Percentiles rank a stretch among this genome's conserved stretches.
Evolutionary conservation across 2,113 vertebrate genomes (phyloP).

Genomic region (Pimephales promelas): DNA sequence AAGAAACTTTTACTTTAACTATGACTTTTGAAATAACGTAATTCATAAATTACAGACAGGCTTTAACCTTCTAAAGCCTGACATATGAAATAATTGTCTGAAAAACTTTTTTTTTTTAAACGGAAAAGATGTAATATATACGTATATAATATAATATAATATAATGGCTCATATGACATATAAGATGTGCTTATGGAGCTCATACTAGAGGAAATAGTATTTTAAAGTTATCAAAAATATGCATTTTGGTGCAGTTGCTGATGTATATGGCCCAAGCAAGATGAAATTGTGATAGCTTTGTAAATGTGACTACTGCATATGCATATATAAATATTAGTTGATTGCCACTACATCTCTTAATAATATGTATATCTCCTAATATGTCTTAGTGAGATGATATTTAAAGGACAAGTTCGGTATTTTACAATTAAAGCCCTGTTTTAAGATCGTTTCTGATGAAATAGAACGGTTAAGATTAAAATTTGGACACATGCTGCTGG

Average conservation of each 20-base stretch:
- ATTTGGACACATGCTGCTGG: too few species aligned
- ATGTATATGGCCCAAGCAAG: background rate
- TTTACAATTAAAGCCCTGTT: background rate
- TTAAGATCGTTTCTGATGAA: too few species aligned
- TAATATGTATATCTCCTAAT: too few species aligned
- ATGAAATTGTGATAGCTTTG: background rate
- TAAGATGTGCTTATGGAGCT: background rate
- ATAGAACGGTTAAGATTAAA: too few species aligned
- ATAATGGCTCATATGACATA: background rate
- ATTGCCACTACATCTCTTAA: background rate
- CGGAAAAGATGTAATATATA: too few species aligned
- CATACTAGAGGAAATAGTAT: background rate
- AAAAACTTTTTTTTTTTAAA: too few species aligned
- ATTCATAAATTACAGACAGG: background rate
- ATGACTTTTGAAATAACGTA: background rate
- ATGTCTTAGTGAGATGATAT: background rate
- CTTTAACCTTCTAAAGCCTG: background rate
- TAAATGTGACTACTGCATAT: background rate
- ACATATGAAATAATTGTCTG: background rate
- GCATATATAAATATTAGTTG: background rate
- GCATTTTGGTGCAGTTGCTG: background rate
- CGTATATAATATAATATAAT: too few species aligned
- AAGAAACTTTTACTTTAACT: constrained; percentile 1
- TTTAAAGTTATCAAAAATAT: background rate
- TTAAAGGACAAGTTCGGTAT: background rate